Percentiles rank a stretch among this genome's conserved stretches.
These are phyloP conservation scores for Trachemys scripta DNA, from an alignment of 2,113 vertebrate species.

Conservation along the genomic window DNA sequence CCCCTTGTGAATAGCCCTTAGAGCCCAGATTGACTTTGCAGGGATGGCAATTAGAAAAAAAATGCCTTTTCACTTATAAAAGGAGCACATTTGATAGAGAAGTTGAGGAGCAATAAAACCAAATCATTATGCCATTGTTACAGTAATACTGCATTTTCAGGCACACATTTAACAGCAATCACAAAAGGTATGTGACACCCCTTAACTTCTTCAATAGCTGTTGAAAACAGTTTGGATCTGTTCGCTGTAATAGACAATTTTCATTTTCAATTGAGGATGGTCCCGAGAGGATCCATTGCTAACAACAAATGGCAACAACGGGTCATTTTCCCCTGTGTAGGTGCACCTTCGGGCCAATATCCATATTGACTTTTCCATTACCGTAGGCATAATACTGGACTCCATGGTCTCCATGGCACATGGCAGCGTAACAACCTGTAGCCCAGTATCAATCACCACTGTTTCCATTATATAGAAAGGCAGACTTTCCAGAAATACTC, in stretches of 20 bases:
- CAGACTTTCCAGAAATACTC: slow-evolving; percentile 40
- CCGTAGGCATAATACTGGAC: slow-evolving; percentile 16
- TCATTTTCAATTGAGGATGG: not conserved
- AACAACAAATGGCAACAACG: not conserved
- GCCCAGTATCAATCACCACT: not conserved
- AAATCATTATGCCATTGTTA: not conserved
- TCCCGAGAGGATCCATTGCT: not conserved
- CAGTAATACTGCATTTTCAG: not conserved
- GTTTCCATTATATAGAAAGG: slow-evolving; percentile 22
- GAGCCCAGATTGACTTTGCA: not conserved
- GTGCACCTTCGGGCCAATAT: not conserved
- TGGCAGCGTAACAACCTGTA: slow-evolving; percentile 14
- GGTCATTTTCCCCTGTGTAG: not conserved
- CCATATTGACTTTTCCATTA: not conserved
- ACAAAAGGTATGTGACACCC: not conserved
- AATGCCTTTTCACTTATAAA: not conserved
- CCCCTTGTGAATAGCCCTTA: not conserved
- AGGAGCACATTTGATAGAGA: not conserved
- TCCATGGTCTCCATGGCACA: not conserved
- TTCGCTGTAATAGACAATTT: not conserved
- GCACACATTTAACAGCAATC: not conserved
- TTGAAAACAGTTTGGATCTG: not conserved
- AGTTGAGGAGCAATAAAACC: not conserved
- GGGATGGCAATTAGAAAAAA: not conserved
- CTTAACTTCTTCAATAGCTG: not conserved